Evolutionary conservation across 37 sponge, comb jelly and placozoan species (phyloP).

Genomic region (Aphrocallistes beatrix): DNA sequence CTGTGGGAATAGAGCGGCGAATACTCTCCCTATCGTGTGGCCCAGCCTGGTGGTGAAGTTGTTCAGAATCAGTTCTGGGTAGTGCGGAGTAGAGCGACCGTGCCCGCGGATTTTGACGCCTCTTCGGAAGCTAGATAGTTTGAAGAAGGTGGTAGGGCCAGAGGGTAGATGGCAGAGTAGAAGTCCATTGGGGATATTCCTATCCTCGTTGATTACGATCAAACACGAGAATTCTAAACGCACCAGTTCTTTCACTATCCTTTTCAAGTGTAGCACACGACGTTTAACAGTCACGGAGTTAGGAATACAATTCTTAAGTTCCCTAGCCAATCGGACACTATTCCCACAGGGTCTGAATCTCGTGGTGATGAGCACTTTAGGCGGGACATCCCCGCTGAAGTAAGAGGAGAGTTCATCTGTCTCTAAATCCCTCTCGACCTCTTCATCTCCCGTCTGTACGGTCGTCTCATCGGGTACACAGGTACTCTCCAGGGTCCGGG

Average conservation of each 20-base stretch:
- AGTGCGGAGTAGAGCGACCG: slow-evolving; percentile 54
- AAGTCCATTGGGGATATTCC: slow-evolving; percentile 82
- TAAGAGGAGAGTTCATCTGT: slow-evolving; percentile 80
- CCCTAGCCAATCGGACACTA: slow-evolving; percentile 33
- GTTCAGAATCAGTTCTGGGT: slow-evolving; percentile 90
- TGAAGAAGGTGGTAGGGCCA: slow-evolving; percentile 95
- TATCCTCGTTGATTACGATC: slow-evolving; percentile 79
- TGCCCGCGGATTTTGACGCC: slow-evolving; percentile 76
- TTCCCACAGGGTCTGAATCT: slow-evolving; percentile 45
- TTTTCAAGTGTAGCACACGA: slow-evolving; percentile 59
- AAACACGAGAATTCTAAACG: slow-evolving; percentile 62
- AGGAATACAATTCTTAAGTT: slow-evolving; percentile 64
- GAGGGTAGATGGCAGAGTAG: slow-evolving; percentile 76
- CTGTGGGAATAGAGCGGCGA: slow-evolving; percentile 77
- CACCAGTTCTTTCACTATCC: slow-evolving; percentile 45
- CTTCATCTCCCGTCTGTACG: slow-evolving; percentile 66
- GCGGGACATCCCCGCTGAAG: slow-evolving; percentile 45
- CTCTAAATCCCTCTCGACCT: slow-evolving; percentile 64
- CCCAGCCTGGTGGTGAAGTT: slow-evolving; percentile 87
- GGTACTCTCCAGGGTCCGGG: slow-evolving; percentile 71
- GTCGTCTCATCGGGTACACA: slow-evolving; percentile 66
- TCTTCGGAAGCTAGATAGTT: slow-evolving; percentile 57
- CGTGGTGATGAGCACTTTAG: slow-evolving; percentile 75
- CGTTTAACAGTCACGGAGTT: slow-evolving; percentile 64
- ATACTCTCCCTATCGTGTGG: slow-evolving; percentile 82